Conservation (phyloP, 2,888 invertebrate species). For the Atrina japonica region DNA sequence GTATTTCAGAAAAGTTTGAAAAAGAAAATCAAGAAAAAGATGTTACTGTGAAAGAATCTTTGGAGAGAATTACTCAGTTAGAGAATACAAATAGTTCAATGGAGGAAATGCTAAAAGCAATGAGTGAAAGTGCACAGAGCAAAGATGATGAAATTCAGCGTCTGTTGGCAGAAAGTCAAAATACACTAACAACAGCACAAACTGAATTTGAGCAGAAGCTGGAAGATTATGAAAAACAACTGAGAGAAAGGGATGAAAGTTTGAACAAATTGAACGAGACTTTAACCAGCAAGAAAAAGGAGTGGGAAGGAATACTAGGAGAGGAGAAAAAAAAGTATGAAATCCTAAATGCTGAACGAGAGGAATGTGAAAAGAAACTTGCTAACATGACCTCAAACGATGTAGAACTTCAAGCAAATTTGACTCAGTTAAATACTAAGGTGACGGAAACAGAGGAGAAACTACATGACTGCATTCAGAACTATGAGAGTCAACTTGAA, state of each 20-base stretch:
- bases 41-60: slow-evolving; percentile 40
- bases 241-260: slow-evolving; percentile 29
- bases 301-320: not conserved
- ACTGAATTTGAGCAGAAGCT: slow-evolving; percentile 26
- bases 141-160: slow-evolving; percentile 60
- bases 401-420: slow-evolving; percentile 67
- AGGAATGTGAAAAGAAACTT: slow-evolving; percentile 59
- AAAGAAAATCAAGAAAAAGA: slow-evolving; percentile 64
- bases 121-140: slow-evolving; percentile 58
- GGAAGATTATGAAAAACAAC: slow-evolving; percentile 12
- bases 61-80: slow-evolving; percentile 50
- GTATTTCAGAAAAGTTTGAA: slow-evolving; percentile 57
- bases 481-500: slow-evolving; percentile 69
- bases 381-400: slow-evolving; percentile 64
- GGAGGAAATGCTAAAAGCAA: slow-evolving; percentile 69
- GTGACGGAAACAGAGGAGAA: slow-evolving; percentile 68
- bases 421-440: slow-evolving; percentile 68
- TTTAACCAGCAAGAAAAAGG: slow-evolving; percentile 18
- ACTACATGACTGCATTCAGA: slow-evolving; percentile 71
- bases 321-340: slow-evolving; percentile 25
- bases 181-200: slow-evolving; percentile 33
- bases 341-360: slow-evolving; percentile 31
- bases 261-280: slow-evolving; percentile 19
- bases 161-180: slow-evolving; percentile 51
- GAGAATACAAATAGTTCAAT: slow-evolving; percentile 56